phyloP scores from a whole-genome alignment of 1,140 invertebrate species.

The Bilobella aurantiaca region DNA sequence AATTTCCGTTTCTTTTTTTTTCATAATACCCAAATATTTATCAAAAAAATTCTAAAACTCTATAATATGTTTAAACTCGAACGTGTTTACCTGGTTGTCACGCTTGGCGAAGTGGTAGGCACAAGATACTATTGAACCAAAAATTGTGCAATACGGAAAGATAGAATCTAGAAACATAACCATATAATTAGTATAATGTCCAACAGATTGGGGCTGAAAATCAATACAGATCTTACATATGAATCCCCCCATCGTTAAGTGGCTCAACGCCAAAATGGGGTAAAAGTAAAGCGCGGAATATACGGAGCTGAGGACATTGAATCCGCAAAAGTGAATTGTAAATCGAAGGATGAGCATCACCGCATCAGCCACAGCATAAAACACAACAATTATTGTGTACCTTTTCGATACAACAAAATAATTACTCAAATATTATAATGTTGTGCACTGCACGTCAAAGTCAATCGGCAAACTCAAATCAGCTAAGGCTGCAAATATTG shows the following conservation, averaged over 20 bases:
- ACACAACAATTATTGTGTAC: slow-evolving; percentile 87
- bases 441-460: too few relatives aligned
- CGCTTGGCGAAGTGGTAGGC: slow-evolving; percentile 84
- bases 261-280: slow-evolving; percentile 73
- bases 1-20: too few relatives aligned
- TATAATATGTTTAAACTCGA: too few relatives aligned
- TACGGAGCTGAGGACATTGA: slow-evolving; percentile 61
- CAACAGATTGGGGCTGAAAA: background rate
- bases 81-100: slow-evolving; percentile 68
- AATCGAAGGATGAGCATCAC: slow-evolving; percentile 70
- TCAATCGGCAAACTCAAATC: too few relatives aligned
- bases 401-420: slow-evolving; percentile 47
- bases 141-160: slow-evolving; percentile 88
- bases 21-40: too few relatives aligned
- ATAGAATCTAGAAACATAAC: slow-evolving; percentile 69
- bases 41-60: too few relatives aligned
- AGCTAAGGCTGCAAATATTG: background rate
- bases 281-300: slow-evolving; percentile 92
- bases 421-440: background rate
- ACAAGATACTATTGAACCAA: slow-evolving; percentile 82
- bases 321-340: slow-evolving; percentile 53
- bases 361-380: slow-evolving; percentile 71
- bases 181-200: slow-evolving; percentile 24
- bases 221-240: slow-evolving; percentile 62
- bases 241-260: slow-evolving; percentile 80